Percentiles rank a stretch among this genome's conserved stretches.
Evolutionary conservation across 1,140 invertebrate genomes (phyloP).

Genomic region (Macrostomum lignano): DNA sequence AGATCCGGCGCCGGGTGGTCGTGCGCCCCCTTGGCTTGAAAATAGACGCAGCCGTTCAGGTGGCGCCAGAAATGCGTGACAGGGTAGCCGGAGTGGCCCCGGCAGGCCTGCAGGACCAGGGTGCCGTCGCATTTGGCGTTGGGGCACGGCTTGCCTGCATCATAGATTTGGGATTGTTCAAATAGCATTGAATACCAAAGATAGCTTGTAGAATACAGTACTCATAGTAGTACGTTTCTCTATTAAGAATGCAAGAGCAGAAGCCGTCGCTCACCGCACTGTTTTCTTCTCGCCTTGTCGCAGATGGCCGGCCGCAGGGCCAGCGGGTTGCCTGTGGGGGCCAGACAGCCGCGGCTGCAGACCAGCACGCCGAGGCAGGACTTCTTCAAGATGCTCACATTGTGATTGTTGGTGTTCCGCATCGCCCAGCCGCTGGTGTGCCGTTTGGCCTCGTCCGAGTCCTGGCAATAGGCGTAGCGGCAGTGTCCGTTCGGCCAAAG

Average conservation of each 20-base stretch:
- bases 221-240: neutral
- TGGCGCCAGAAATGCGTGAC: conserved; percentile 94
- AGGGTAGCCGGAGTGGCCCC: conserved; percentile 81
- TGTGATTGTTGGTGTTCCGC: conserved; percentile 95
- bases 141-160: conserved; percentile 52
- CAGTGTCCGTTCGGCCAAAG: conserved; percentile 88
- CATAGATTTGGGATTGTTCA: neutral
- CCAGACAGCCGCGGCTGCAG: conserved; percentile 52
- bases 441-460: conserved; percentile 58
- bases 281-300: no score
- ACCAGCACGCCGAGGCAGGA: conserved; percentile 75
- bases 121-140: conserved; percentile 53
- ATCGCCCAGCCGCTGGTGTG: conserved; percentile 89
- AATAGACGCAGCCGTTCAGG: conserved; percentile 70
- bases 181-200: neutral
- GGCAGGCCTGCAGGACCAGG: conserved; percentile 58
- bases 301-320: no score
- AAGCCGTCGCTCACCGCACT: no score
- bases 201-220: neutral
- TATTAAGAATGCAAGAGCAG: neutral
- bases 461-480: conserved; percentile 45
- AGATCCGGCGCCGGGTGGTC: conserved; percentile 74
- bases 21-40: conserved; percentile 76
- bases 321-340: no score
- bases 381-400: conserved; percentile 82